These are phyloP conservation scores for Embidobia sp. DNA, from an alignment of 2,888 invertebrate genomes.

Conservation along the genomic window DNA sequence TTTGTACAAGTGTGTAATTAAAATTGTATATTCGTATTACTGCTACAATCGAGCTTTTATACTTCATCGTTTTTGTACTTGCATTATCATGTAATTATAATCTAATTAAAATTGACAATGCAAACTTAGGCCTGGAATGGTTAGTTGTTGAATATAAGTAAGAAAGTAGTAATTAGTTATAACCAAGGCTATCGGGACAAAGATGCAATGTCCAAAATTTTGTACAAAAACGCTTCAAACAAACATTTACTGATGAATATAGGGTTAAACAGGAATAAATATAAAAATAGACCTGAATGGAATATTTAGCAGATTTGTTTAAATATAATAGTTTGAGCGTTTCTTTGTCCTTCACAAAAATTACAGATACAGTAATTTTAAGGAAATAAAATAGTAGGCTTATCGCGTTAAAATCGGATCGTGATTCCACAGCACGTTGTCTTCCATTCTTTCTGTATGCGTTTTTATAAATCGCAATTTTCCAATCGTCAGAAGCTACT, in stretches of 20 bases:
- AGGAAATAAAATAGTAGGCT: slow-evolving; percentile 30
- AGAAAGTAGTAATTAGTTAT: slow-evolving; percentile 67
- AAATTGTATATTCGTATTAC: not conserved
- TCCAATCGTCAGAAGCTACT: slow-evolving; percentile 14
- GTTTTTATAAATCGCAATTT: slow-evolving; percentile 55
- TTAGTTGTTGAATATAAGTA: slow-evolving; percentile 63
- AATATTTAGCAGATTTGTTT: not conserved
- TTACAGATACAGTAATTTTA: slow-evolving; percentile 40
- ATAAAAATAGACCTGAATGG: no score
- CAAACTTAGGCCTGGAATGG: slow-evolving; percentile 43
- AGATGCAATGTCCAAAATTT: slow-evolving; percentile 71
- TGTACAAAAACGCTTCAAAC: slow-evolving; percentile 63
- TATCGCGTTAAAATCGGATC: slow-evolving; percentile 5
- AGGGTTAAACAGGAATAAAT: no score
- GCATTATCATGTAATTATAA: no score
- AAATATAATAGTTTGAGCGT: slow-evolving; percentile 47
- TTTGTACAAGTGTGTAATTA: not conserved
- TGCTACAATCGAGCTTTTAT: no score
- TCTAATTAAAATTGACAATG: slow-evolving; percentile 17
- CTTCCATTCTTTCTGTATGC: slow-evolving; percentile 45
- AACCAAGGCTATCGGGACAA: slow-evolving; percentile 74
- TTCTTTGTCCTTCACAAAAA: slow-evolving; percentile 51
- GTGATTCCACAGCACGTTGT: slow-evolving; percentile 1
- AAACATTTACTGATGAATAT: no score
- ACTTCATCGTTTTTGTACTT: no score